phyloP scores from a whole-genome alignment of 1,140 invertebrate genomes.

The Pseudachorutes palmiensis region DNA sequence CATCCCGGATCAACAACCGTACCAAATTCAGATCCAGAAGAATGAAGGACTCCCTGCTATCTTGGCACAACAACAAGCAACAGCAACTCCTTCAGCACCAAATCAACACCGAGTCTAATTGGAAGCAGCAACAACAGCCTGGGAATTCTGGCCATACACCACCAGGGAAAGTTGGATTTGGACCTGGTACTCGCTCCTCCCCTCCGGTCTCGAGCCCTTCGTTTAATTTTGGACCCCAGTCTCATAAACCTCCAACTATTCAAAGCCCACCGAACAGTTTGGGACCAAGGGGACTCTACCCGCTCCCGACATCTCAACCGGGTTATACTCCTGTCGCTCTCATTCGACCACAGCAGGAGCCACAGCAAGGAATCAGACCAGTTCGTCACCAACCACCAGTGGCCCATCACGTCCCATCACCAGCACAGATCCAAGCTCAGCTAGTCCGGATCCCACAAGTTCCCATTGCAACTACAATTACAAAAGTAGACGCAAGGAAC shows the following conservation, averaged over 20 bases:
- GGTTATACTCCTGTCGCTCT: slow-evolving; percentile 18
- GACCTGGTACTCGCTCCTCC: slow-evolving; percentile 39
- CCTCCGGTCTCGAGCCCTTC: neutral
- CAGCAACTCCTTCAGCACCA: slow-evolving; percentile 32
- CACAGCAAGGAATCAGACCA: neutral
- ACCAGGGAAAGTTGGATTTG: slow-evolving; percentile 16
- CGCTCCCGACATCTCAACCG: neutral
- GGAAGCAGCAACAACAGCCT: slow-evolving; percentile 1
- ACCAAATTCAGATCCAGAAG: slow-evolving; percentile 2
- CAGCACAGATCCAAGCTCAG: slow-evolving; percentile 15
- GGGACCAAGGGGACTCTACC: neutral
- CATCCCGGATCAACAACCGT: neutral
- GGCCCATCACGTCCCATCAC: neutral
- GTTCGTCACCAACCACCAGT: neutral
- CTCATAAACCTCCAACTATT: neutral
- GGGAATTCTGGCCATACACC: neutral
- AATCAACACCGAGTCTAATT: slow-evolving; percentile 10
- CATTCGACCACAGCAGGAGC: slow-evolving; percentile 14
- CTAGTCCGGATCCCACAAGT: slow-evolving; percentile 32
- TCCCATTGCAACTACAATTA: slow-evolving; percentile 36
- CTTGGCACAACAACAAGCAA: slow-evolving; percentile 32
- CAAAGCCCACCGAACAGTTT: neutral
- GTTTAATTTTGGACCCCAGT: neutral
- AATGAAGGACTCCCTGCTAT: slow-evolving; percentile 29
- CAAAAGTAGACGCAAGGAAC: slow-evolving; percentile 27